Evolutionary conservation across 1,140 invertebrate genomes (phyloP).

Genomic region (Drosophila nikananu): DNA sequence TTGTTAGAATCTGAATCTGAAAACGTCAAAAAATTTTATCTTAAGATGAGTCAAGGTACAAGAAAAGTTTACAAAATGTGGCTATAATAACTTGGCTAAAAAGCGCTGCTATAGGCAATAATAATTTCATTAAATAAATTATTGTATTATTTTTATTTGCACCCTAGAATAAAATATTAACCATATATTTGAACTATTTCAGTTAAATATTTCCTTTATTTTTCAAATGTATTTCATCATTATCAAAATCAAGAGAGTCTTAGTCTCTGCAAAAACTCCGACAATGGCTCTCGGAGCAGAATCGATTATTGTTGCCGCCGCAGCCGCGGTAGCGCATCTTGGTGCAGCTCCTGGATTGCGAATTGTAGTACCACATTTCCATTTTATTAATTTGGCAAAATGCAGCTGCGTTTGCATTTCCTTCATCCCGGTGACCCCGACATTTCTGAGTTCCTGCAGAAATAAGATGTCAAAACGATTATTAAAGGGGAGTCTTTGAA

Average conservation of each 20-base stretch:
- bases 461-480: neutral
- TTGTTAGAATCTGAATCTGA: no score
- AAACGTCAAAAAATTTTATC: no score
- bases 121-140: no score
- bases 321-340: conserved; percentile 26
- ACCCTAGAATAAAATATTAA: no score
- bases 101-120: no score
- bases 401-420: conserved; percentile 6
- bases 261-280: neutral
- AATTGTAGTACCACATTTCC: conserved; percentile 18
- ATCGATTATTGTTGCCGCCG: conserved; percentile 24
- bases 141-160: no score
- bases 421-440: conserved; percentile 12
- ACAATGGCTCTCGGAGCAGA: conserved; percentile 10
- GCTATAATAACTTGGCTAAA: no score
- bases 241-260: neutral
- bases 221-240: neutral
- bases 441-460: conserved; percentile 11
- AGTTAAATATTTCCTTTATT: neutral
- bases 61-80: no score
- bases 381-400: neutral
- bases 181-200: no score
- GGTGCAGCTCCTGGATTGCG: neutral
- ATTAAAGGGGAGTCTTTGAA: neutral
- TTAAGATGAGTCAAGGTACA: no score